phyloP scores from a whole-genome alignment of 2,113 vertebrate species.

The Probosciger aterrimus region DNA sequence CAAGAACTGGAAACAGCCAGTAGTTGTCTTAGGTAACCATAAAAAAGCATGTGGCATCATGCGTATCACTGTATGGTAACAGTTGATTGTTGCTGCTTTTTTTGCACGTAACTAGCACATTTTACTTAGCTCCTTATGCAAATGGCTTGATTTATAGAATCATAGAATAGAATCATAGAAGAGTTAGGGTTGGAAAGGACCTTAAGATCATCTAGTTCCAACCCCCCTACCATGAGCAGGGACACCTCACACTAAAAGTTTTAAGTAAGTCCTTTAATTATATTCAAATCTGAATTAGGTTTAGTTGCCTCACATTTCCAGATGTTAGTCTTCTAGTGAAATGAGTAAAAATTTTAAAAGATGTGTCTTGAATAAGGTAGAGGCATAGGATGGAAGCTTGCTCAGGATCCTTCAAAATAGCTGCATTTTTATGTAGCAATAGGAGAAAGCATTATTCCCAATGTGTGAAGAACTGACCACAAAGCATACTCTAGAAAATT shows the following conservation, averaged over 20 bases:
- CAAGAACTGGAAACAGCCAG: background rate
- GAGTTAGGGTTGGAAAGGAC: no score
- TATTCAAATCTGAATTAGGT: background rate
- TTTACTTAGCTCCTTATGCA: background rate
- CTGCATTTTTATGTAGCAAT: background rate
- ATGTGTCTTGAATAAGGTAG: background rate
- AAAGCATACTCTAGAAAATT: background rate
- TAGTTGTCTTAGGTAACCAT: background rate
- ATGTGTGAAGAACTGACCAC: background rate
- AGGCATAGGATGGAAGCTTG: background rate
- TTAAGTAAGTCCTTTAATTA: background rate
- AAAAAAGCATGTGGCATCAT: background rate
- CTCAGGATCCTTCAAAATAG: background rate
- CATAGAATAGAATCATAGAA: no score
- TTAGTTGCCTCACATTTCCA: background rate
- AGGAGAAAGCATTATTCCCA: background rate
- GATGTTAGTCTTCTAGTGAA: background rate
- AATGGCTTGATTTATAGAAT: background rate
- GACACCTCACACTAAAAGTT: no score
- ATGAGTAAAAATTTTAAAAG: background rate
- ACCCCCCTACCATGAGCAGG: no score
- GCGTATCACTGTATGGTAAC: background rate
- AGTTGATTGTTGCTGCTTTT: background rate
- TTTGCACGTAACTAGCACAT: background rate
- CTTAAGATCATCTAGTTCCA: no score